Conservation (phyloP, 1,140 invertebrate genomes). For the Trichonephila inaurata region DNA sequence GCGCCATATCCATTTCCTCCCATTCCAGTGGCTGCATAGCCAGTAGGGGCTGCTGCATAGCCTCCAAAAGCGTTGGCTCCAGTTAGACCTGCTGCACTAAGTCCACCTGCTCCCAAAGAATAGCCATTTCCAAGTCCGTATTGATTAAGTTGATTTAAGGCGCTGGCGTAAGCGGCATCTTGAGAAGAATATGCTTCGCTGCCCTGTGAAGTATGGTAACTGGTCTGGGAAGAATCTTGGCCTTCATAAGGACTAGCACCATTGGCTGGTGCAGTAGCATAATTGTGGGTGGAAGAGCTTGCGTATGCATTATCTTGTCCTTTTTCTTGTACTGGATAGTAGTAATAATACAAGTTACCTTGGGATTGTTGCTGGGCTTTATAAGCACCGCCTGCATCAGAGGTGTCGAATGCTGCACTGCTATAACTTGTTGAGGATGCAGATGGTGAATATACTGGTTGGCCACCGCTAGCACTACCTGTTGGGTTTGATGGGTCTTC, state of each 20-base stretch:
- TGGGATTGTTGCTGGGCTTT: constrained; percentile 58
- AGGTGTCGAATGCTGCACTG: constrained; percentile 56
- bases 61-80: constrained; percentile 42
- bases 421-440: constrained; percentile 69
- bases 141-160: constrained; percentile 68
- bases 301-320: constrained; percentile 69
- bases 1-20: constrained; percentile 43
- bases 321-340: constrained; percentile 78
- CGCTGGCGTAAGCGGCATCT: constrained; percentile 61
- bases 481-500: constrained; percentile 24
- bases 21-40: constrained; percentile 46
- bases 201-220: constrained; percentile 56
- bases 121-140: constrained; percentile 69
- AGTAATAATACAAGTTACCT: constrained; percentile 78
- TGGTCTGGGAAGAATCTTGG: constrained; percentile 47
- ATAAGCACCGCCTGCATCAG: constrained; percentile 48
- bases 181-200: constrained; percentile 70
- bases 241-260: constrained; percentile 52
- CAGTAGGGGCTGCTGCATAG: constrained; percentile 31
- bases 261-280: constrained; percentile 69
- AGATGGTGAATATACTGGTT: constrained; percentile 73
- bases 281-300: constrained; percentile 76
- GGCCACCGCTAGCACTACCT: constrained; percentile 32
- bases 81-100: not conserved
- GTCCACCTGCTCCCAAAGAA: constrained; percentile 29